phyloP scores from a whole-genome alignment of 2,113 vertebrate genomes.

The Lamprotornis superbus region DNA sequence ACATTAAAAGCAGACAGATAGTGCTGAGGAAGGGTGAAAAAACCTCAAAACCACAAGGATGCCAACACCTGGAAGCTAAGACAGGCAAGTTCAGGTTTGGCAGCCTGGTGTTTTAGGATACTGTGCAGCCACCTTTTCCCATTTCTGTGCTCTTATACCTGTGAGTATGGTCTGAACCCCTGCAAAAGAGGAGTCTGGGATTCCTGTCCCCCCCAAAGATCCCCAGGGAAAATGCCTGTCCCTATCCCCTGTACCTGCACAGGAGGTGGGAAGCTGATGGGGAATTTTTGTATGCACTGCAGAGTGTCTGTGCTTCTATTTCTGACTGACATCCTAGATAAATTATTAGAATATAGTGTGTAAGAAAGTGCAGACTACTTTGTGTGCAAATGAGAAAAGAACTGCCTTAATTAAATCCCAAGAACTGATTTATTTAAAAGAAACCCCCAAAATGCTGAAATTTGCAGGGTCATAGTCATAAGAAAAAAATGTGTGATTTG shows the following conservation, averaged over 20 bases:
- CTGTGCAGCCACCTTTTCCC: not conserved
- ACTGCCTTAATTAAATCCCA: not conserved
- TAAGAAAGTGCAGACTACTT: not conserved
- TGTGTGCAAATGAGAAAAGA: not conserved
- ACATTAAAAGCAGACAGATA: not conserved
- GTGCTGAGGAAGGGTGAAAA: not conserved
- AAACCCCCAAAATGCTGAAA: not conserved
- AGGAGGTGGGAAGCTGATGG: not conserved
- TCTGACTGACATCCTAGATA: not conserved
- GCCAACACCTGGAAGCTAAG: not conserved
- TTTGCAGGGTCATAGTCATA: not conserved
- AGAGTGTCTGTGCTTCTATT: not conserved
- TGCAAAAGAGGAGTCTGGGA: not conserved
- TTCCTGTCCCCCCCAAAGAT: not conserved
- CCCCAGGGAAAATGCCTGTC: not conserved
- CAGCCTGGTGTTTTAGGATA: not conserved
- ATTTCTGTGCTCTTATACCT: not conserved
- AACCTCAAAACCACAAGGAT: not conserved
- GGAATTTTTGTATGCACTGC: not conserved
- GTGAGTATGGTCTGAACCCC: not conserved
- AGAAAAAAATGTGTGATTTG: slow-evolving; percentile 2
- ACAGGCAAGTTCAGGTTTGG: not conserved
- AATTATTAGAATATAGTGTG: not conserved
- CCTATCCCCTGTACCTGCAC: not conserved
- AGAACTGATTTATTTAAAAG: not conserved